phyloP scores from a whole-genome alignment of 2,113 vertebrate species.

The Conger conger region DNA sequence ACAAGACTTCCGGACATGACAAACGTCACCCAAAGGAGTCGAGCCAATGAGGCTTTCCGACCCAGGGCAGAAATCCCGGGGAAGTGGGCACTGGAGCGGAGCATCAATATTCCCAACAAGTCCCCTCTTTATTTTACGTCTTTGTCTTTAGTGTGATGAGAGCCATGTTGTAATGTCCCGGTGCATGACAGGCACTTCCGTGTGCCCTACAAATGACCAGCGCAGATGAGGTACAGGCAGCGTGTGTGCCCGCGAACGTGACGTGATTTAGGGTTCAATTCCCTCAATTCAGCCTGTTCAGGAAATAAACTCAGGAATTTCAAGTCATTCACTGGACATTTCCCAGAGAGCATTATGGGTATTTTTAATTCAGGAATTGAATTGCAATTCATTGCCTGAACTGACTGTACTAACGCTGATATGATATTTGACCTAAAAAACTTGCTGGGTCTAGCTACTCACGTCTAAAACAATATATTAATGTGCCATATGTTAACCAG shows the following conservation, averaged over 20 bases:
- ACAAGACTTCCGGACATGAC: conserved; percentile 73
- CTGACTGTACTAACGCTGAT: background rate
- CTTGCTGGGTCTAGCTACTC: background rate
- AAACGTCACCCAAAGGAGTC: conserved; percentile 68
- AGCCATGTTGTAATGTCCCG: background rate
- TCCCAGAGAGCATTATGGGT: no score
- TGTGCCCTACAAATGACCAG: background rate
- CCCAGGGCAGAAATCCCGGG: background rate
- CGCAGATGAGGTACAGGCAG: no score
- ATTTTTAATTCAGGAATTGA: no score
- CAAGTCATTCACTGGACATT: no score
- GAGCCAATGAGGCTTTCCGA: background rate
- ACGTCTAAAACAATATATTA: background rate
- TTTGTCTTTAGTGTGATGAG: background rate
- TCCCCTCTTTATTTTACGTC: background rate
- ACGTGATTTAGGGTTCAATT: background rate
- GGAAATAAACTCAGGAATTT: no score
- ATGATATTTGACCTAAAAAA: background rate
- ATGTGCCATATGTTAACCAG: background rate
- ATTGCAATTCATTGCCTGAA: no score
- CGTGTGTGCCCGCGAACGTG: background rate
- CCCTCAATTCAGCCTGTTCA: no score
- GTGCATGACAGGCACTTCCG: background rate
- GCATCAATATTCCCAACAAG: background rate
- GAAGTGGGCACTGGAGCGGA: background rate